Evolutionary conservation across 2,888 invertebrate species (phyloP), one percentile per base, ranked within the genome.

Genomic region (Maniola hyperantus): DNA sequence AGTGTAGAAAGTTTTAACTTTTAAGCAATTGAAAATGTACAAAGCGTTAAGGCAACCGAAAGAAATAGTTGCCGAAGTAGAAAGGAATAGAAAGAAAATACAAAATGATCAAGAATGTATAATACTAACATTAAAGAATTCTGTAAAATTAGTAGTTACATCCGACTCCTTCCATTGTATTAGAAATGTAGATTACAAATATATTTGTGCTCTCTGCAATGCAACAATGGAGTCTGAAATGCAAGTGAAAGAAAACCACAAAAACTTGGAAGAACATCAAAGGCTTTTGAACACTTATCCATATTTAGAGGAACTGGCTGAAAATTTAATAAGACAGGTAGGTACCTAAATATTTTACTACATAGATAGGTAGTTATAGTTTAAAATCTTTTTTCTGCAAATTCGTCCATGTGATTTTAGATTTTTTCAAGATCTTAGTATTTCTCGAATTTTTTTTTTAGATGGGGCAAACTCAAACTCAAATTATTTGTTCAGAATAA

Each of bases 291-390:
- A 78, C 33, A 69, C 44, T 2, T 77, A 79, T 71, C 86, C 87
- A 0, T 85, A 84, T 67, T 53, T 77, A 11, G 83, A 84, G 6
- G 82, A 82, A 10, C 83, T 74, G 61, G 73, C 76, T 6, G 79
- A 82, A 54, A 83, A 88, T 76, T 76, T 89, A 8, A 76, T 88
- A 18, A 76, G 88, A 73, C 79, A 83, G 83, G 89, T 89, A 74
- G 4, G 66, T 42, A 42, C 39, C 39, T 42, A 42, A 8, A 2
- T 26, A 26, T 26, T 26, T 26, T 26, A 26, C 26, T 26, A 26
- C 4, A 4, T 26, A 26, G 26, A 26, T 26, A 26, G 26, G n/a
- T n/a, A n/a, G n/a, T n/a, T n/a, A n/a, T n/a, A n/a, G n/a, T n/a
- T 26, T 26, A 26, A 2, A 26, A 26, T 26, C 26, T 26, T 26